Base-by-base conservation (phyloP, 2,888 invertebrate genomes). In the Agrotis clavis region DNA sequence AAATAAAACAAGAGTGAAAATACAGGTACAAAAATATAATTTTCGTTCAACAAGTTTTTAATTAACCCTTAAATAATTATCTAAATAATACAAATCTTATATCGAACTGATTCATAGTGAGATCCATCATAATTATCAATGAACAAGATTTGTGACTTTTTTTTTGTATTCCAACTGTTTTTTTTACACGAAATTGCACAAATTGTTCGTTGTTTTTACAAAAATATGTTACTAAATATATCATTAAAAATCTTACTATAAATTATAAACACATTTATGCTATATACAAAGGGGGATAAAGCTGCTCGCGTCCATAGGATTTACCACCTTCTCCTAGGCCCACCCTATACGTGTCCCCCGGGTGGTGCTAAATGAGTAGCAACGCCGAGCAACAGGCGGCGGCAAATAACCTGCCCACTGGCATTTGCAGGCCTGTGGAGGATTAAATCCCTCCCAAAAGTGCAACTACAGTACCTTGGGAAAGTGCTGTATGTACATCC, bases 21-120 rank as follows among this genome's bases (percentile, higher is more conserved):
- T 45, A 19, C 35, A 57, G 5, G 35, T 71, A 71, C 18, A 71
- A 71, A 70, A 71, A 41, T 57, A 71, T 57, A 54, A 45, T 57
- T 21, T 18, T 11, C 60, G n/a, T 45, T 21, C 11, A 63, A 16
- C 0, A 18, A 35, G 0, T 13, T 63, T 18, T 13, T 18, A n/a
- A 2, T 3, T 2, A 2, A 2, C 11, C 18, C 18, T 21, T 9
- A 48, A 35, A 48, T 48, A 7, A 48, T 48, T 18, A 48, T 21
- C 13, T 25, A 18, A n/a, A n/a, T 54, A 57, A 30, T 57, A 14
- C 13, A 35, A n/a, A 57, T 41, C 41, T 0, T 0, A 54, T 25
- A 19, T 6, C 13, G 13, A 25, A 41, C 18, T 50, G 9, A 21
- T 21, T 51, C 18, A 14, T n/a, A 50, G 14, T 48, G 6, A 65